These are phyloP conservation scores for Varecia variegata DNA, from an alignment of 2,797 vertebrate genomes.

Conservation along the genomic window DNA sequence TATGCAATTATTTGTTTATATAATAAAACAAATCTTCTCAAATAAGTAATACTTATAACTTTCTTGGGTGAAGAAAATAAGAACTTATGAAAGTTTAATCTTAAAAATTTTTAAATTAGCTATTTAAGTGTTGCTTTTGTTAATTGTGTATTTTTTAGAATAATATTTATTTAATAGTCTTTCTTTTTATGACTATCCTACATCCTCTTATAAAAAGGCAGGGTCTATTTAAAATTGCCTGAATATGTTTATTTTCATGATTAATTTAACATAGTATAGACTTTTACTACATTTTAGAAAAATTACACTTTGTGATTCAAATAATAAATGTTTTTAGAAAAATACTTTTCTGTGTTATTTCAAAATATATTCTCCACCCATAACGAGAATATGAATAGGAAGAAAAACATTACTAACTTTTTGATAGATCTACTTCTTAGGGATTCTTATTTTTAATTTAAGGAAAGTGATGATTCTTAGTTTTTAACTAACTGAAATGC, in stretches of 20 bases:
- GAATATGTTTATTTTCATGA: not conserved
- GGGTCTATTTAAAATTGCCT: slow-evolving; percentile 15
- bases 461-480: slow-evolving; percentile 38
- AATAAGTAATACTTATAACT: slow-evolving; percentile 45
- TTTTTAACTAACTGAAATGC: slow-evolving; percentile 26
- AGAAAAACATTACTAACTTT: slow-evolving; percentile 31
- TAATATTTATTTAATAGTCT: slow-evolving; percentile 17
- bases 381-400: not conserved
- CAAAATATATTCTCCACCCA: not conserved
- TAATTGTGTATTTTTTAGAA: slow-evolving; percentile 33
- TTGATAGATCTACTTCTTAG: not conserved
- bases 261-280: not conserved
- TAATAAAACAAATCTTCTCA: slow-evolving; percentile 50
- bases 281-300: not conserved
- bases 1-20: slow-evolving; percentile 1
- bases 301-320: not conserved
- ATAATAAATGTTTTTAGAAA: slow-evolving; percentile 22
- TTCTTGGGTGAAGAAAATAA: slow-evolving; percentile 48
- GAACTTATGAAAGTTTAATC: not conserved
- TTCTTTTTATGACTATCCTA: not conserved
- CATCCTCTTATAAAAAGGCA: not conserved
- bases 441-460: slow-evolving; percentile 38
- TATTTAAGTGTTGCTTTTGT: slow-evolving; percentile 18
- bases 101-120: not conserved
- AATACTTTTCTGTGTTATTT: not conserved